These are phyloP conservation scores for Eubasilissa regina DNA, from an alignment of 1,140 invertebrate species.

Conservation along the genomic window DNA sequence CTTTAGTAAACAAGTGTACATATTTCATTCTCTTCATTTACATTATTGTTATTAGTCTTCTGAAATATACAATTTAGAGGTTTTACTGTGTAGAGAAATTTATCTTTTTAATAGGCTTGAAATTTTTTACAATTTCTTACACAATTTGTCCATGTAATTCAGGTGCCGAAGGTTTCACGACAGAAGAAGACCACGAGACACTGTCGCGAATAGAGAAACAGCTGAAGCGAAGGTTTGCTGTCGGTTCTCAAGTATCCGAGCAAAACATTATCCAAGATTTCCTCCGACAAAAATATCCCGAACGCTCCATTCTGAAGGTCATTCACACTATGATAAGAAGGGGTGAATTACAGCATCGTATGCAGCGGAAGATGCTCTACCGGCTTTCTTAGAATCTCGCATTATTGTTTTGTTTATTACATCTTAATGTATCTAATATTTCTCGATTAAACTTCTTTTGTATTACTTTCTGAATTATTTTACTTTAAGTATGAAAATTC, in stretches of 20 bases:
- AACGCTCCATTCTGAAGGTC: conserved; percentile 90
- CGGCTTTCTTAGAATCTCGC: conserved; percentile 78
- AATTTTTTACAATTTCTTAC: too few species aligned
- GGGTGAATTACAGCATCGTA: conserved; percentile 95
- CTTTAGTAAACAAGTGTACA: too few species aligned
- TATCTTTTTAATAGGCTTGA: too few species aligned
- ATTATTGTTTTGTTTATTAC: not conserved
- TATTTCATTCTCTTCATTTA: too few species aligned
- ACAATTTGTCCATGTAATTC: not conserved
- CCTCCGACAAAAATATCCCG: conserved; percentile 92
- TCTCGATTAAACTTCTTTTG: not conserved
- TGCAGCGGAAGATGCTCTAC: conserved; percentile 98
- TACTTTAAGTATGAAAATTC: not conserved
- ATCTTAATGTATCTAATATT: not conserved
- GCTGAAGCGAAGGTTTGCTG: conserved; percentile 93
- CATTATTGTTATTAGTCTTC: too few species aligned
- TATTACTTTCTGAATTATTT: not conserved
- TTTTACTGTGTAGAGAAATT: too few species aligned
- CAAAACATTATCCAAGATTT: conserved; percentile 96
- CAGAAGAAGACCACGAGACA: conserved; percentile 94
- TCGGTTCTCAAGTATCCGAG: conserved; percentile 97
- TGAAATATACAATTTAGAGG: too few species aligned
- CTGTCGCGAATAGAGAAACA: conserved; percentile 94
- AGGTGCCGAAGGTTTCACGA: conserved; percentile 98
- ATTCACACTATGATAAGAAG: conserved; percentile 94